A percentile compares a stretch with the other conserved stretches of the same genome.
Evolutionary conservation across 2,888 invertebrate species (phyloP).

Genomic region (Notodonta ziczac): DNA sequence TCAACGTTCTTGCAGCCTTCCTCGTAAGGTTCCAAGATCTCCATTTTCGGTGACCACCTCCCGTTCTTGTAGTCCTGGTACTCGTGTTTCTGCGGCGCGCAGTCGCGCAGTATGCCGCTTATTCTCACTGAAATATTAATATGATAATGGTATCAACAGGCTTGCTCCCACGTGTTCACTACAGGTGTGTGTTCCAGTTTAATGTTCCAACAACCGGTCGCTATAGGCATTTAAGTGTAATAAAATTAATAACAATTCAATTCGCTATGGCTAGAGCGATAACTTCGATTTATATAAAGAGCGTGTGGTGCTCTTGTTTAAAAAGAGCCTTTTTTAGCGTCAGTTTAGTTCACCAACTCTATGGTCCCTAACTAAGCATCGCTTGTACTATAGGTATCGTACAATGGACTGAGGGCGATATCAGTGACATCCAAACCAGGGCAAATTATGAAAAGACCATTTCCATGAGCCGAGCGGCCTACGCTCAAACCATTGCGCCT

Average conservation of each 20-base stretch:
- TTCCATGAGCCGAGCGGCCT: too few species aligned
- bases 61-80: conserved; percentile 86
- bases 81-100: conserved; percentile 89
- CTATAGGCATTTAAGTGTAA: too few species aligned
- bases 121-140: conserved; percentile 80
- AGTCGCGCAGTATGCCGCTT: conserved; percentile 87
- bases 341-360: too few species aligned
- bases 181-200: conserved; percentile 12
- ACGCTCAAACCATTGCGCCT: too few species aligned
- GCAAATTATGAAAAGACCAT: too few species aligned
- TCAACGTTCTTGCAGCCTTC: conserved; percentile 88
- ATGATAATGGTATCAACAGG: conserved; percentile 7
- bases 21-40: conserved; percentile 88
- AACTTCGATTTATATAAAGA: background rate
- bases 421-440: too few species aligned
- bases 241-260: background rate
- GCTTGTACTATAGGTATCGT: too few species aligned
- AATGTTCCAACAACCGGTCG: background rate
- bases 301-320: background rate
- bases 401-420: too few species aligned
- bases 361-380: too few species aligned
- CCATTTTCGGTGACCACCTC: conserved; percentile 87
- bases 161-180: conserved; percentile 4
- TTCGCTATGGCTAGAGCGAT: background rate
- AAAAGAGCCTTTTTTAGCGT: too few species aligned